These are phyloP conservation scores for Aporophyla lueneburgensis DNA, from an alignment of 2,888 invertebrate genomes.

Conservation along the genomic window DNA sequence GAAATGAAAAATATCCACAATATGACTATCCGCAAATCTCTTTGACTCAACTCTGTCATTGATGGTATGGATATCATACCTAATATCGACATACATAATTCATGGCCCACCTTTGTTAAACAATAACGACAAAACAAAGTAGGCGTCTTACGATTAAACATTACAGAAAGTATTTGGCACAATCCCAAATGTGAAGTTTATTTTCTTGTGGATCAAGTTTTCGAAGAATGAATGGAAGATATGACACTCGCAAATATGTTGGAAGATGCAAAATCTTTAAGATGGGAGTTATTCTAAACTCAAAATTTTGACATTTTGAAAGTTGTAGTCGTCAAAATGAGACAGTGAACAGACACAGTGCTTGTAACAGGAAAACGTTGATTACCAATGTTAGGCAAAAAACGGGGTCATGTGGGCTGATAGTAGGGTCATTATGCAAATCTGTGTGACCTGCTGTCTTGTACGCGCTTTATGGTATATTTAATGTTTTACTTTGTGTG, in stretches of 20 bases:
- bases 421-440: constrained; percentile 86
- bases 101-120: constrained; percentile 48
- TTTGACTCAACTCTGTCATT: constrained; percentile 37
- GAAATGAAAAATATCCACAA: background rate
- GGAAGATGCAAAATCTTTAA: background rate
- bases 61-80: constrained; percentile 45
- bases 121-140: constrained; percentile 58
- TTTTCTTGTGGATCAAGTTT: constrained; percentile 27
- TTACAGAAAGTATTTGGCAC: constrained; percentile 51
- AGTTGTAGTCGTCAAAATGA: constrained; percentile 42
- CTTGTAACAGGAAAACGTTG: constrained; percentile 70
- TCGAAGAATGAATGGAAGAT: constrained; percentile 30
- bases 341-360: constrained; percentile 59
- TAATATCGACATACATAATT: constrained; percentile 61
- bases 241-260: background rate
- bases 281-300: background rate
- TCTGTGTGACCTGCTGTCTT: constrained; percentile 76
- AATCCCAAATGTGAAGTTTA: constrained; percentile 35
- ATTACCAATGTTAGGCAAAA: constrained; percentile 72
- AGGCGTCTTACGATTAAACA: constrained; percentile 45
- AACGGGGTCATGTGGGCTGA: constrained; percentile 83
- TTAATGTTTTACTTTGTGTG: constrained; percentile 61
- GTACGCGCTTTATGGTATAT: constrained; percentile 72
- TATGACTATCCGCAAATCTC: constrained; percentile 36
- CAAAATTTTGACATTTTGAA: constrained; percentile 44